These are phyloP conservation scores for Dreissena rostriformis DNA, from an alignment of 1,140 invertebrate species.

Conservation along the genomic window DNA sequence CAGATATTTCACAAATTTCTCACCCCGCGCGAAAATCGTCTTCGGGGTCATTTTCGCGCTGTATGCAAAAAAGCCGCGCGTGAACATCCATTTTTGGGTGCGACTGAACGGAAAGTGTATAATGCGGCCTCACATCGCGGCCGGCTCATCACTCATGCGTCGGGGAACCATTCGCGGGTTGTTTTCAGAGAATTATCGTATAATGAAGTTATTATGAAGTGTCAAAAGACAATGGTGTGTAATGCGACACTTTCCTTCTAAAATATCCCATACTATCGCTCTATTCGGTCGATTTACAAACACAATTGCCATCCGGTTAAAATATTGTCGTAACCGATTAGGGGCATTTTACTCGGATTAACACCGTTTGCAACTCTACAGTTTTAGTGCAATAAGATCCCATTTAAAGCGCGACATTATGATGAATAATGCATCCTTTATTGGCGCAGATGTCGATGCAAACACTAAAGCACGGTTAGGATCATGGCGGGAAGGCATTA, in stretches of 20 bases:
- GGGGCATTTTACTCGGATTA: constrained; percentile 47
- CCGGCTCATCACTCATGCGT: constrained; percentile 26
- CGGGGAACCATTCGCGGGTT: no score
- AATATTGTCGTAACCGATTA: constrained; percentile 50
- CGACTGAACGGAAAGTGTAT: constrained; percentile 11
- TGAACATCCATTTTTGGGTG: constrained; percentile 16
- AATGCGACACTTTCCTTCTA: constrained; percentile 41
- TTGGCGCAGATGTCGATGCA: not conserved
- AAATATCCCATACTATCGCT: constrained; percentile 22
- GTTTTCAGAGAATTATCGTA: not conserved
- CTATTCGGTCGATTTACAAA: constrained; percentile 12
- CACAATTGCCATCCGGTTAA: constrained; percentile 44
- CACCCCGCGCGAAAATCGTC: constrained; percentile 30
- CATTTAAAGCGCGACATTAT: constrained; percentile 38
- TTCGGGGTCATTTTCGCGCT: constrained; percentile 29
- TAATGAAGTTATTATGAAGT: constrained; percentile 42
- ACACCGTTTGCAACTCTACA: constrained; percentile 21
- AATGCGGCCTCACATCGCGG: no score
- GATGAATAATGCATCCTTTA: constrained; percentile 40
- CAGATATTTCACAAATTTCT: constrained; percentile 30
- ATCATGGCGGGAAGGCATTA: no score
- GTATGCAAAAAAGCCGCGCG: constrained; percentile 21
- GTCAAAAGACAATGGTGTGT: constrained; percentile 53
- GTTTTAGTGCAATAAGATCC: constrained; percentile 30
- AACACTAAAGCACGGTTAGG: not conserved